Percentiles rank a stretch among this genome's conserved stretches.
Conservation (phyloP, 2,797 vertebrate species). For the Menidia menidia region DNA sequence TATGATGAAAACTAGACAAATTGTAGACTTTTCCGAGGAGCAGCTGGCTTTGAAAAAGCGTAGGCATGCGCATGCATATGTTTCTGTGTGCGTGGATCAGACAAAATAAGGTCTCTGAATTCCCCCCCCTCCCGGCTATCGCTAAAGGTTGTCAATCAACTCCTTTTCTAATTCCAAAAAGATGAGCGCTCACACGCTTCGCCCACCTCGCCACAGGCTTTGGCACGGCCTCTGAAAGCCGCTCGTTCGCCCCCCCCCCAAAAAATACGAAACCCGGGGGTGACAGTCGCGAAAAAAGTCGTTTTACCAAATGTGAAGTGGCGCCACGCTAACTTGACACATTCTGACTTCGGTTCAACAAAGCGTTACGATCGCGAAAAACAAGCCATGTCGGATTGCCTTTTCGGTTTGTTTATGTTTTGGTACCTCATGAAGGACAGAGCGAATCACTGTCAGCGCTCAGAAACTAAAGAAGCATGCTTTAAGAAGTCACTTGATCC, state of each 20-base stretch:
- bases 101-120: constrained; percentile 44
- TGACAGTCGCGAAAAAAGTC: constrained; percentile 52
- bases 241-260: constrained; percentile 21
- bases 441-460: constrained; percentile 13
- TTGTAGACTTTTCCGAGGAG: constrained; percentile 47
- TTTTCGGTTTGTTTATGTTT: constrained; percentile 13
- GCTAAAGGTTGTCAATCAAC: constrained; percentile 65
- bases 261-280: constrained; percentile 49
- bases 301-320: constrained; percentile 72
- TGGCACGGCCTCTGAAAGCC: constrained; percentile 53
- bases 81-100: constrained; percentile 35
- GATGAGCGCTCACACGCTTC: constrained; percentile 51
- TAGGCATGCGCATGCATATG: constrained; percentile 39
- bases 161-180: constrained; percentile 64
- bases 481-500: constrained; percentile 15
- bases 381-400: constrained; percentile 62
- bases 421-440: constrained; percentile 7
- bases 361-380: constrained; percentile 63
- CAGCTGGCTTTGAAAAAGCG: constrained; percentile 17
- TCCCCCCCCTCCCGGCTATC: constrained; percentile 44
- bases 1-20: constrained; percentile 64
- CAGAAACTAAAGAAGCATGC: neutral
- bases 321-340: constrained; percentile 72
- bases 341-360: constrained; percentile 71
- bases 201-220: constrained; percentile 38